Evolutionary conservation across 2,113 vertebrate species (phyloP).

Genomic region (Pseudolaguvia tuberculata): DNA sequence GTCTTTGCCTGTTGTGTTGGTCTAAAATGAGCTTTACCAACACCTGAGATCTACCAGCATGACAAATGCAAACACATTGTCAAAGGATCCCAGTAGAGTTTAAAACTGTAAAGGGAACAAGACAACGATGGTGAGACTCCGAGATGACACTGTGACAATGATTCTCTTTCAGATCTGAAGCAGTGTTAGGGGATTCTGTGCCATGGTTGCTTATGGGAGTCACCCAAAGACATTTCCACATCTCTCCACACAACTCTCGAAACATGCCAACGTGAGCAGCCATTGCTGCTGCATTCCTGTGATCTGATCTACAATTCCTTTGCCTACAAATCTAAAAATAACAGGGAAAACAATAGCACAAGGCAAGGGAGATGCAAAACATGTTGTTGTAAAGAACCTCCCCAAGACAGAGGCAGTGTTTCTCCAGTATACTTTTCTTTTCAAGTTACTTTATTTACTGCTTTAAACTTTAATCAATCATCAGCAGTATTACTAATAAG

Average conservation of each 20-base stretch:
- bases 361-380: not conserved
- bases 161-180: slow-evolving; percentile 56
- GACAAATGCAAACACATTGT: slow-evolving; percentile 62
- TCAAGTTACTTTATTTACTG: too few species aligned
- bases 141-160: slow-evolving; percentile 56
- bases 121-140: slow-evolving; percentile 40
- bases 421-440: not conserved
- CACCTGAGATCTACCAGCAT: slow-evolving; percentile 51
- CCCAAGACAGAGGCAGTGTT: not conserved
- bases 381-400: not conserved
- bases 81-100: slow-evolving; percentile 50
- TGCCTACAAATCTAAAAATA: slow-evolving; percentile 46
- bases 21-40: slow-evolving; percentile 37
- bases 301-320: slow-evolving; percentile 51
- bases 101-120: slow-evolving; percentile 62
- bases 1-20: slow-evolving; percentile 37
- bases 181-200: slow-evolving; percentile 52
- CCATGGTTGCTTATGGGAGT: slow-evolving; percentile 54
- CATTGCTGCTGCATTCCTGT: slow-evolving; percentile 35
- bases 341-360: not conserved
- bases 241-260: slow-evolving; percentile 2
- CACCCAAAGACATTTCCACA: slow-evolving; percentile 52
- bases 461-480: too few species aligned
- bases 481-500: not conserved
- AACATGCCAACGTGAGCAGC: slow-evolving; percentile 58